phyloP scores from a whole-genome alignment of 2,113 vertebrate genomes.

The Entelurus aequoreus region DNA sequence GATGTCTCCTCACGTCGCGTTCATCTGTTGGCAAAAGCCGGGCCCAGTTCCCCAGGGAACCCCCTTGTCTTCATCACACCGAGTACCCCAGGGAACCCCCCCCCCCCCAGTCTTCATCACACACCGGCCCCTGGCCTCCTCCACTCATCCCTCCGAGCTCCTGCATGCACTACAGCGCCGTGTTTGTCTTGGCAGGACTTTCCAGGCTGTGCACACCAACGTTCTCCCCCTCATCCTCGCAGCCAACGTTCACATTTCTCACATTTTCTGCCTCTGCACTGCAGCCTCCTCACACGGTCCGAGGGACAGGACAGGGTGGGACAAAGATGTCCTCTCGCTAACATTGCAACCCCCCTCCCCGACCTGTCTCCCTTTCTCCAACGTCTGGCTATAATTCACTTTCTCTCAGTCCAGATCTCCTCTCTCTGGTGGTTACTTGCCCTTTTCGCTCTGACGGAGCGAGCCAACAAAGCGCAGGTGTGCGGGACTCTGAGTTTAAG shows the following conservation, averaged over 20 bases:
- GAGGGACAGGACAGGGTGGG: constrained; percentile 57
- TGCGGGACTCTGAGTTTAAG: constrained; percentile 31
- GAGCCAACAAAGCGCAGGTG: constrained; percentile 54
- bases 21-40: constrained; percentile 35
- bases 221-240: constrained; percentile 60
- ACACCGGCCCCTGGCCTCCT: constrained; percentile 40
- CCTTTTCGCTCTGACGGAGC: constrained; percentile 42
- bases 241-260: constrained; percentile 74
- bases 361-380: constrained; percentile 39
- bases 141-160: constrained; percentile 55
- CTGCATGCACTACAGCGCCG: constrained; percentile 62
- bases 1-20: constrained; percentile 25
- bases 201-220: constrained; percentile 65
- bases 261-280: constrained; percentile 72
- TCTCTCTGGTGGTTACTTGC: constrained; percentile 47
- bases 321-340: constrained; percentile 54
- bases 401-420: constrained; percentile 39
- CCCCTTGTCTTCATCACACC: constrained; percentile 33
- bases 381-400: constrained; percentile 45
- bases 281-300: constrained; percentile 55
- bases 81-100: constrained; percentile 55
- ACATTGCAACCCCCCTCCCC: constrained; percentile 49
- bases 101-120: constrained; percentile 19
- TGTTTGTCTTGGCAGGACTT: constrained; percentile 79
- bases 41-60: constrained; percentile 53